These are phyloP conservation scores for Argya squamiceps DNA, from an alignment of 2,797 vertebrate species.

Conservation along the genomic window DNA sequence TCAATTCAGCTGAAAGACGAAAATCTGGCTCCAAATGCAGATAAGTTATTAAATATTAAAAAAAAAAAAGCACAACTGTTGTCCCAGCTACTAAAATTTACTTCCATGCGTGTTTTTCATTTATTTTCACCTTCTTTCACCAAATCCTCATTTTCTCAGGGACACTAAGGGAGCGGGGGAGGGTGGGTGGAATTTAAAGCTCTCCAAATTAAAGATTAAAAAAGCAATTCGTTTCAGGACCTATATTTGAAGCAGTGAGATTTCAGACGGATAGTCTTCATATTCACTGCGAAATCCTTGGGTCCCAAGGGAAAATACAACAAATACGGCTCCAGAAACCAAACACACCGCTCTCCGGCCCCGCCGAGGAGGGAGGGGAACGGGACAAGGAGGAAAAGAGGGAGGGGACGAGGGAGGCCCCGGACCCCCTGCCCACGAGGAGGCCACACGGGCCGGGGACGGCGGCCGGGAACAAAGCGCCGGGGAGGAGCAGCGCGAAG, in stretches of 20 bases:
- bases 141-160: neutral
- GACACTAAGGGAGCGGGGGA: too few relatives aligned
- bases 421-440: rapidly evolving
- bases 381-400: neutral
- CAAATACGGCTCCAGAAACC: neutral
- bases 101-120: neutral
- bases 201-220: neutral
- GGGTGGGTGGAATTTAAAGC: neutral
- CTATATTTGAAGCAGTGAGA: neutral
- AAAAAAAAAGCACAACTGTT: neutral
- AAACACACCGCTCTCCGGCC: neutral
- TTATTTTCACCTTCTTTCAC: neutral
- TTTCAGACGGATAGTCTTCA: neutral
- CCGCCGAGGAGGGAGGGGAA: neutral
- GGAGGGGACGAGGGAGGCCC: neutral
- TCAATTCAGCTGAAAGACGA: neutral
- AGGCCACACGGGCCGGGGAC: neutral
- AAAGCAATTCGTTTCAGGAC: neutral
- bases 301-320: neutral
- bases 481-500: neutral
- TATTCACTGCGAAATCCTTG: neutral
- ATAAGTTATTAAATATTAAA: neutral
- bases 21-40: neutral
- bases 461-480: neutral
- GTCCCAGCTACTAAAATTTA: neutral